Conservation (phyloP, 2,797 vertebrate genomes). For the Oophaga sylvatica region DNA sequence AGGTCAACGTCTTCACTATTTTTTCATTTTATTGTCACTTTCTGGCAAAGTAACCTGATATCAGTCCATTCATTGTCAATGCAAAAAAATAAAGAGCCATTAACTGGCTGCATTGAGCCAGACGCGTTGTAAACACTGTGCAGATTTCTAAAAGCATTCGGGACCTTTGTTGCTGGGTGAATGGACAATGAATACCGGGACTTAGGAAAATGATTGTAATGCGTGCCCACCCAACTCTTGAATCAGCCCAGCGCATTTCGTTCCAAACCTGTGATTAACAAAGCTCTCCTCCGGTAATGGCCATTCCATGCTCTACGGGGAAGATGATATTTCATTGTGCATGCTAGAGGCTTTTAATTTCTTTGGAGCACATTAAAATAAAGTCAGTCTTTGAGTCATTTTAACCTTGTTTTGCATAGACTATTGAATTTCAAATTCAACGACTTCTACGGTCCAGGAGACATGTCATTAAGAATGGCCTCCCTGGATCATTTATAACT, state of each 20-base stretch:
- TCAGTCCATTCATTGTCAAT: not conserved
- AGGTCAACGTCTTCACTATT: not conserved
- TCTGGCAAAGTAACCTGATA: not conserved
- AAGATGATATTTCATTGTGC: constrained; percentile 69
- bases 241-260: constrained; percentile 53
- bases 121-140: not conserved
- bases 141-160: constrained; percentile 57
- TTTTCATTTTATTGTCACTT: not conserved
- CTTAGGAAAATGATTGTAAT: constrained; percentile 59
- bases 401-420: constrained; percentile 78
- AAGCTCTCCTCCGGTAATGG: constrained; percentile 69
- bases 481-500: constrained; percentile 35
- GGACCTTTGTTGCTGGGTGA: constrained; percentile 58
- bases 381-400: constrained; percentile 71
- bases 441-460: constrained; percentile 67
- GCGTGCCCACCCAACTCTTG: constrained; percentile 65
- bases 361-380: constrained; percentile 72
- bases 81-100: constrained; percentile 16
- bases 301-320: constrained; percentile 67
- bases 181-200: constrained; percentile 53
- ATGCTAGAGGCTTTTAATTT: constrained; percentile 72
- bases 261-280: constrained; percentile 66
- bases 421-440: constrained; percentile 73
- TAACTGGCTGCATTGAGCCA: constrained; percentile 3
- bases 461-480: constrained; percentile 69